Evolutionary conservation across 2,797 vertebrate species (phyloP), one percentile per base, ranked within the genome.

Genomic region (Chelon labrosus): DNA sequence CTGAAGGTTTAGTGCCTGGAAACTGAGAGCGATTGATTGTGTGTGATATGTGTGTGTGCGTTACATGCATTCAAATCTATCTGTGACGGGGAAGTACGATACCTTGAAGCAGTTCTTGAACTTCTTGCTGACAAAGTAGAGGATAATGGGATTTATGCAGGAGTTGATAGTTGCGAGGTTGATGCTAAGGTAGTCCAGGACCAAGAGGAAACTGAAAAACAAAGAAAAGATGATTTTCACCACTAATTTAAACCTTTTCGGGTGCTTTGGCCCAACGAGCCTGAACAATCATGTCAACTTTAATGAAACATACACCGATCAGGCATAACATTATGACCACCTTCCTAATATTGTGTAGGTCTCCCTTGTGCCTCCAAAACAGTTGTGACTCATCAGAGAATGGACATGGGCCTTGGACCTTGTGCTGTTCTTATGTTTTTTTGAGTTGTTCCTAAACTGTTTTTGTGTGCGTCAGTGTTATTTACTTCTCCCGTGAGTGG

Each of bases 101-200:
- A 99, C 98, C 96, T 99, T 97, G 87, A 99, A 99, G 86, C 98
- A 99, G 84, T 99, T 99, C 94, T 99, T 99, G 90, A 99, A 99
- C 89, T 97, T 99, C 94, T 99, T 99, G 96, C 98, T 99, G 90
- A 99, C 97, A 85, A 99, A 97, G 92, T 98, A 99, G 54, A 99
- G 95, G 83, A 98, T 97, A 73, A 99, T 99, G 64, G 98, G 98
- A 70, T 99, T 99, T 92, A 99, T 99, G 87, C 98, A 99, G 49
- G 98, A 99, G 92, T 99, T 99, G 90, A 99, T 93, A 19, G 97
- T 97, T 68, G 96, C 97, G 63, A 99, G 86, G 88, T 98, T 99
- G 51, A 97, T 94, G 55, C 97, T 88, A 20, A 99, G 88, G 82
- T 98, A 97, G 92, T 99, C 95, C 94, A 99, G 57, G 41, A 97